Evolutionary conservation across 2,113 vertebrate species (phyloP).

Genomic region (Eptesicus fuscus): DNA sequence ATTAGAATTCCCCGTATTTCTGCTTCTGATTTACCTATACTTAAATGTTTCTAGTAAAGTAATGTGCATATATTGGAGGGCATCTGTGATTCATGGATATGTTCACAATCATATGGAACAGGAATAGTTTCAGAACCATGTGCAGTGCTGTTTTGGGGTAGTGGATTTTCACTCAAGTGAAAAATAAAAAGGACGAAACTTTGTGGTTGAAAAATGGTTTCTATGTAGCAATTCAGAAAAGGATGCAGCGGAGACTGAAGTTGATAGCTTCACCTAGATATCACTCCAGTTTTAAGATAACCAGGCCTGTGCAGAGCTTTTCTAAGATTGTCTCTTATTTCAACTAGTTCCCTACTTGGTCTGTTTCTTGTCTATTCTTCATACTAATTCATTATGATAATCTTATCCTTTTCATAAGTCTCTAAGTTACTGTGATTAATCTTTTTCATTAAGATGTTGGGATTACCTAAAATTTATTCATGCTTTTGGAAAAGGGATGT

Average conservation of each 20-base stretch:
- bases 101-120: not conserved
- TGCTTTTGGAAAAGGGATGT: not conserved
- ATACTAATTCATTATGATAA: not conserved
- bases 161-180: not conserved
- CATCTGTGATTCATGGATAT: not conserved
- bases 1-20: not conserved
- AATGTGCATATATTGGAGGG: not conserved
- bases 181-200: not conserved
- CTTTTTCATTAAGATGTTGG: not conserved
- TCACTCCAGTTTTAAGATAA: not conserved
- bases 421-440: not conserved
- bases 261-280: not conserved
- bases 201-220: not conserved
- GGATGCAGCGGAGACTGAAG: not conserved
- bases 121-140: not conserved
- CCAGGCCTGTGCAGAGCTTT: not conserved
- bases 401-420: not conserved
- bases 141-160: not conserved
- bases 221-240: not conserved
- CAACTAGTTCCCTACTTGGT: not conserved
- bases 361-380: not conserved
- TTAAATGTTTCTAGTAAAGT: not conserved
- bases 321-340: not conserved
- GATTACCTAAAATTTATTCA: not conserved
- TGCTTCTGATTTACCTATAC: not conserved